Percentiles rank a stretch among this genome's conserved stretches.
These are phyloP conservation scores for Sylvietta virens DNA, from an alignment of 2,113 vertebrate genomes.

Conservation along the genomic window DNA sequence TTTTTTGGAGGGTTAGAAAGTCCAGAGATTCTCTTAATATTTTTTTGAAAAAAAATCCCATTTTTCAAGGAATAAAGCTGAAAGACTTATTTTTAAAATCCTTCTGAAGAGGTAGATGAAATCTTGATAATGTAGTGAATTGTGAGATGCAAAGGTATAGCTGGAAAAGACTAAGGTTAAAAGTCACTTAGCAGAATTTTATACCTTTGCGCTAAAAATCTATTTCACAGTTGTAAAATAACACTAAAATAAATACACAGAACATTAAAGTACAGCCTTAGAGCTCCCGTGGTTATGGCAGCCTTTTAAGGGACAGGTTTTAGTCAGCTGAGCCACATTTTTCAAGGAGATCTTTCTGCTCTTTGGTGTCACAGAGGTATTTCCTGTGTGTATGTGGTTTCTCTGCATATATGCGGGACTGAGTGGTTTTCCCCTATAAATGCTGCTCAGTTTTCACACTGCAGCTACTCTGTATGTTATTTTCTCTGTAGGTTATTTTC, in stretches of 20 bases:
- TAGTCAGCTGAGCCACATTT: neutral
- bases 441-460: neutral
- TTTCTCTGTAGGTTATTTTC: neutral
- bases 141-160: neutral
- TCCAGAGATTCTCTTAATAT: neutral
- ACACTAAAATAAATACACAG: neutral
- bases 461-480: neutral
- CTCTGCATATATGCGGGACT: neutral
- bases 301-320: neutral
- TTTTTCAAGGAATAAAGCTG: neutral
- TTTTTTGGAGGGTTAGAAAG: neutral
- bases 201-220: neutral
- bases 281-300: rapidly evolving
- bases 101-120: neutral
- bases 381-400: neutral
- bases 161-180: neutral
- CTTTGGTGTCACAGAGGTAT: neutral
- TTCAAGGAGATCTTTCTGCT: neutral
- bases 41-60: neutral
- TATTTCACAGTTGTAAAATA: neutral
- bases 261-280: neutral
- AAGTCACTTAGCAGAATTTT: neutral
- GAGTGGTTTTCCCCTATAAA: neutral
- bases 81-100: neutral
- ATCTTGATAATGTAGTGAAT: neutral